phyloP scores from a whole-genome alignment of 2,797 vertebrate species.

The Myotis pilosus region DNA sequence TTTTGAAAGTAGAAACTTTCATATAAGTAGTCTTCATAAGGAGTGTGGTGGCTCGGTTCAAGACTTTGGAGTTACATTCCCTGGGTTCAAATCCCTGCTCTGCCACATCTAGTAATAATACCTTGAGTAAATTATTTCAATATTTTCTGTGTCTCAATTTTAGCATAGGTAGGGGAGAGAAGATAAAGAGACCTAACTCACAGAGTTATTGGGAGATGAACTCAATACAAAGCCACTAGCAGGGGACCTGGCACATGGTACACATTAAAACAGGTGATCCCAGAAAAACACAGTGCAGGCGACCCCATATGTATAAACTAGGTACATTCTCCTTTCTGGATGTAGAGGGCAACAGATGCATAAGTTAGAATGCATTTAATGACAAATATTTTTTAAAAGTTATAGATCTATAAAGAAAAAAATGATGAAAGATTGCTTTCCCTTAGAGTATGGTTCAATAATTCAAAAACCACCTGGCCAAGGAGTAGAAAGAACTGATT shows the following conservation, averaged over 20 bases:
- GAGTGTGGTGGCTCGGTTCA: neutral
- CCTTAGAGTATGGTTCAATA: neutral
- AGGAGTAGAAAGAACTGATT: neutral
- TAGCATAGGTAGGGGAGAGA: neutral
- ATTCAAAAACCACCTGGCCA: neutral
- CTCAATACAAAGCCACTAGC: neutral
- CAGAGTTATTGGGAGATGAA: neutral
- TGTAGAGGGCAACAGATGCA: neutral
- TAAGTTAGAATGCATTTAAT: constrained; percentile 7
- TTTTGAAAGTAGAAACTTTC: neutral
- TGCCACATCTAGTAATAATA: neutral
- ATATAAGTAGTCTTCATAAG: neutral
- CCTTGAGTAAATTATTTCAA: constrained; percentile 1
- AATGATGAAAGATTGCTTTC: neutral
- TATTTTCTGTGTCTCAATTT: neutral
- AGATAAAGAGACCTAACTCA: neutral
- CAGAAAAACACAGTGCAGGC: neutral
- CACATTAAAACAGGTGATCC: neutral
- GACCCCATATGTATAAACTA: neutral
- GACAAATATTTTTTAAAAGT: constrained; percentile 24
- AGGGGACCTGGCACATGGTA: neutral
- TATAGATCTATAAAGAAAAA: neutral
- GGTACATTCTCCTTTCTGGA: neutral
- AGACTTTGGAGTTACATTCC: neutral
- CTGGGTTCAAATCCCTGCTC: constrained; percentile 21